Evolutionary conservation across 1,140 invertebrate genomes (phyloP).

Genomic region (Zaprionus inermis): DNA sequence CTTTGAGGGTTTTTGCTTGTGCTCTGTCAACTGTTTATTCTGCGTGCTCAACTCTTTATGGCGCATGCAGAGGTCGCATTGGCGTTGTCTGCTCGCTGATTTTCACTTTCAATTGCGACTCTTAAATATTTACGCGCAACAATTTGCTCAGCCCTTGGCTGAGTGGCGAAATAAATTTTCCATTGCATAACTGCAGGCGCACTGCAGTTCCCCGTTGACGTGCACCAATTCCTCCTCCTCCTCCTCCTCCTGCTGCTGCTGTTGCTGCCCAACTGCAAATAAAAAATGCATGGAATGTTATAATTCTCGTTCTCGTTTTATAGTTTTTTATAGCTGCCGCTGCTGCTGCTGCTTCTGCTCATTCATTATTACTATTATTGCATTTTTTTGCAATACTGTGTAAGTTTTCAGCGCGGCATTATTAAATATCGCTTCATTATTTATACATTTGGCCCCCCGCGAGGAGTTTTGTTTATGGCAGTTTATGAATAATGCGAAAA

Average conservation of each 20-base stretch:
- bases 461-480: constrained; percentile 17
- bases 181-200: constrained; percentile 50
- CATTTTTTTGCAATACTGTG: constrained; percentile 13
- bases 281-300: constrained; percentile 53
- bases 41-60: background rate
- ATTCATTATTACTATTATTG: constrained; percentile 52
- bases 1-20: constrained; percentile 11
- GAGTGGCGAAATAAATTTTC: constrained; percentile 47
- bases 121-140: constrained; percentile 65
- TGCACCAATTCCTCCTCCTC: too few species aligned
- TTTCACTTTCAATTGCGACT: constrained; percentile 58
- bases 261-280: constrained; percentile 37
- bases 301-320: constrained; percentile 36
- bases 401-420: constrained; percentile 55
- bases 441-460: constrained; percentile 47
- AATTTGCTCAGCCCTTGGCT: constrained; percentile 57
- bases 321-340: constrained; percentile 23
- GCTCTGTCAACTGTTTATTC: constrained; percentile 6
- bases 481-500: constrained; percentile 47
- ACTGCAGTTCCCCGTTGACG: constrained; percentile 19
- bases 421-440: constrained; percentile 72
- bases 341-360: constrained; percentile 7
- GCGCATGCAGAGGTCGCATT: background rate
- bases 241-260: background rate
- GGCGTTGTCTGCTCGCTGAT: constrained; percentile 4